Conservation (phyloP, 2,113 vertebrate genomes). For the Tyrannus savana region DNA sequence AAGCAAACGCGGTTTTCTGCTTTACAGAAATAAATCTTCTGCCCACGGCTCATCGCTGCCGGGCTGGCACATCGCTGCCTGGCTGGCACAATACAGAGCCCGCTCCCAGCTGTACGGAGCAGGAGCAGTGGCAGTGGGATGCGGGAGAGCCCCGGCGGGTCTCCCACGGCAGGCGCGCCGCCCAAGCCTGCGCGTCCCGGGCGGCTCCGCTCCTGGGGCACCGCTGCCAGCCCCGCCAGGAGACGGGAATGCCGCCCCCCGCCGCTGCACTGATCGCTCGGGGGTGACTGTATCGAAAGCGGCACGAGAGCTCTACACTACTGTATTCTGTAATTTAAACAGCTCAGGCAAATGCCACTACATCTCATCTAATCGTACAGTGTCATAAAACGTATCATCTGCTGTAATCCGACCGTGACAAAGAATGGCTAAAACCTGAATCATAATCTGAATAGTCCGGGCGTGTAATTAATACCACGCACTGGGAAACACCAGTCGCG, state of each 20-base stretch:
- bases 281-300: accelerated
- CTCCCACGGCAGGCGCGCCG: neutral
- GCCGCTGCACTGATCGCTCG: no score
- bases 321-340: neutral
- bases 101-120: neutral
- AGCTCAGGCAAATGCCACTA: neutral
- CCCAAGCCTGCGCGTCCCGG: neutral
- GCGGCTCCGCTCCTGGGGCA: neutral
- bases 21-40: neutral
- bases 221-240: neutral
- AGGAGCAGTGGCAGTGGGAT: no score
- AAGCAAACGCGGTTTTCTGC: neutral
- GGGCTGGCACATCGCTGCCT: neutral
- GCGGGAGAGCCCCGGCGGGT: neutral
- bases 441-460: neutral
- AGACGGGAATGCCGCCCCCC: no score
- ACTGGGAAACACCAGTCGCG: neutral
- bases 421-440: neutral
- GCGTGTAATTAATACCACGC: neutral
- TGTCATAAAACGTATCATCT: neutral
- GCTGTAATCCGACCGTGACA: neutral
- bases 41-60: neutral
- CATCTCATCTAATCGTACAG: neutral
- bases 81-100: neutral
- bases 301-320: accelerated